Base-by-base conservation (phyloP, 2,113 vertebrate genomes). In the Neogale vison region DNA sequence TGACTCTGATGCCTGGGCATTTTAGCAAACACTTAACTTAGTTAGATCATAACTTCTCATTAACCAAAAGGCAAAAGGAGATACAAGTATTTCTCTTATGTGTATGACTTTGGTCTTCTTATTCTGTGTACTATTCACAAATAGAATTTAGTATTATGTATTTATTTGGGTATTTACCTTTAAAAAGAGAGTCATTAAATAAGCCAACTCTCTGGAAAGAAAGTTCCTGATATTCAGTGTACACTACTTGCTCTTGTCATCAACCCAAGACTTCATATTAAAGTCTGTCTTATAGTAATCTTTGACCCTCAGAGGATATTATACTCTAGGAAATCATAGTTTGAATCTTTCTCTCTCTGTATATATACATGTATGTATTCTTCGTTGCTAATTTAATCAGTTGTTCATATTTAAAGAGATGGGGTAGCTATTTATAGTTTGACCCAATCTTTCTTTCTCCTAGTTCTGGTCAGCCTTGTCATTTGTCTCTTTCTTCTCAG, bases 111-210 rank as follows among this genome's bases (percentile, higher is more conserved):
- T 95, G 31, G 26, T 88, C 61, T 45, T 52, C 95, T 50, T 39
- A 72, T 42, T 93, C 34, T 50, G 45, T 67, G 23, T 42, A 85
- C 34, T 74, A 61, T 61, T 85, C 52, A 87, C 57, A 76, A 96
- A 83, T 52, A 89, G 26, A 63, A 88, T 79, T 95, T 90, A 72
- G 42, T 55, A 59, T 20, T 85, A 94, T 52, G 39, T 55, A 88
- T 94, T 88, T 79, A 92, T 61, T 80, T 61, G 63, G 42, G 81
- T 81, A 31, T 77, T 89, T 80, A 89, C n/a, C 79, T 55, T 88
- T 93, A 31, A 57, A 90, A 93, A 63, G 29, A 21, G n/a, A 88
- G 36, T 57, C 72, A 52, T 24, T 80, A 85, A 39, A 61, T 3
- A 88, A 89, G 36, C 14, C 39, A 89, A 3, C 45, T 63, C 6